Base-by-base conservation (phyloP, 1,140 invertebrate genomes). In the Aphaenogaster rudis region DNA sequence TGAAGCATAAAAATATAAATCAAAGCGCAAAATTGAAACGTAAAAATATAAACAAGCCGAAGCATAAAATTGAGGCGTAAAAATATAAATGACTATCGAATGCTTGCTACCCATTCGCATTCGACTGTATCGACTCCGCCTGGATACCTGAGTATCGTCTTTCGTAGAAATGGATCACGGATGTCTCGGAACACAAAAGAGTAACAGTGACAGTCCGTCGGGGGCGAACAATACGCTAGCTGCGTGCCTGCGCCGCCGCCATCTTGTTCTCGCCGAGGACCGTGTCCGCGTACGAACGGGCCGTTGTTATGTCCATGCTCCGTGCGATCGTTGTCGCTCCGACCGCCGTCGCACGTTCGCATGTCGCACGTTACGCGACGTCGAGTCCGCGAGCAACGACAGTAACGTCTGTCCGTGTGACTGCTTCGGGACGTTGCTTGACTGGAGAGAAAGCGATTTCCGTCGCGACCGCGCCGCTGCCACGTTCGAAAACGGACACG, bases 391-490 rank as follows among this genome's bases (percentile, higher is more conserved):
- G 69, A 50, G 42, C 45, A 50, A 79, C 71, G 42, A 66, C 59
- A 52, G 66, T 79, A 88, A 87, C 74, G 76, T 87, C 74, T 66
- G 78, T 89, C 79, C 74, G 67, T 69, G 82, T 84, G 64, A 86
- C 80, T 67, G 59, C 54, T 39, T 28, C 42, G 59, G 52, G 72
- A 90, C 80, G 86, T 87, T 77, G 79, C 42, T 76, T 52, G 67
- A 64, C 63, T 61, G 36, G 85, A 92, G 90, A 92, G 90, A 92
- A 90, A 92, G 90, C 90, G 81, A 89, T 90, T 92, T 91, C 88
- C 79, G 82, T 86, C 42, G 82, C 36, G 48, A 54, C 81, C 52
- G 87, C 48, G 45, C 39, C 79, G 54, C 80, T 13, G 64, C 52
- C 54, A 48, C 59, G 72, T 45, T 63, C 89, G 48, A 90, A 88